Evolutionary conservation across 2,888 invertebrate species (phyloP).

Genomic region (Lymantria monacha): DNA sequence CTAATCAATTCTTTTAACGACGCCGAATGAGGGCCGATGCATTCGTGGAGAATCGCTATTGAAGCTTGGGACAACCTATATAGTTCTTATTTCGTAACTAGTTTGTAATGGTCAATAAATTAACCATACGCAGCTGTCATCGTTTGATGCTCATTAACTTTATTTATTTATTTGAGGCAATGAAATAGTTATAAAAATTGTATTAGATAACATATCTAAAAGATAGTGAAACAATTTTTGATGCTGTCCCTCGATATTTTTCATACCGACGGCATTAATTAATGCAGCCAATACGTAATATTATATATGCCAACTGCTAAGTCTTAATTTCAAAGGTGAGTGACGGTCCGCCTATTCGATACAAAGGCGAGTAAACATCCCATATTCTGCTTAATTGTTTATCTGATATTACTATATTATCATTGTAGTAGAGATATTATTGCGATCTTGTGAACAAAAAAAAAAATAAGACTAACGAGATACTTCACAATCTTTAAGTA

Average conservation of each 20-base stretch:
- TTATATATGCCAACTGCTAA: constrained; percentile 23
- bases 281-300: constrained; percentile 41
- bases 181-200: constrained; percentile 22
- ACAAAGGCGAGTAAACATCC: constrained; percentile 22
- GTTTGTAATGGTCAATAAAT: constrained; percentile 33
- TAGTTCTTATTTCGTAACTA: constrained; percentile 25
- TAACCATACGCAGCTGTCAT: constrained; percentile 24
- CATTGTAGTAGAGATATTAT: background rate
- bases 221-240: constrained; percentile 9
- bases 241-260: constrained; percentile 26
- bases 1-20: constrained; percentile 55
- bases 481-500: too few species aligned
- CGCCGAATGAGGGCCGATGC: constrained; percentile 44
- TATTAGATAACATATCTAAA: constrained; percentile 21
- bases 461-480: too few species aligned
- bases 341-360: constrained; percentile 28
- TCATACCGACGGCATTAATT: constrained; percentile 45
- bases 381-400: constrained; percentile 23
- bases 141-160: constrained; percentile 22
- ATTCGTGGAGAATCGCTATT: constrained; percentile 30
- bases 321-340: constrained; percentile 30
- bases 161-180: constrained; percentile 20
- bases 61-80: constrained; percentile 22
- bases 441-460: too few species aligned
- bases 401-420: constrained; percentile 9